Evolutionary conservation across 2,113 vertebrate species (phyloP).

Genomic region (Podocnemis expansa): DNA sequence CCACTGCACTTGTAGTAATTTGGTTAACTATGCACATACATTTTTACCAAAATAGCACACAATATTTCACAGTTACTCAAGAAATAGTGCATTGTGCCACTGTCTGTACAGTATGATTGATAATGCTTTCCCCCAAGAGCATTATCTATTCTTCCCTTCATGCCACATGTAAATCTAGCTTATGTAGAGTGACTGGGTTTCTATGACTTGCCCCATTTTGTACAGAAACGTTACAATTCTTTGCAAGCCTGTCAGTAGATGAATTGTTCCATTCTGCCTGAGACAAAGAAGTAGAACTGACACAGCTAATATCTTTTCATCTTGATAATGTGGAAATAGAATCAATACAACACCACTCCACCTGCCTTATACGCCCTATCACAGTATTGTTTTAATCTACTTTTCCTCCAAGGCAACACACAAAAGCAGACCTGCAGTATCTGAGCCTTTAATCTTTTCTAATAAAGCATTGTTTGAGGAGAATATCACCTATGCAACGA

Average conservation of each 20-base stretch:
- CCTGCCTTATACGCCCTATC: background rate
- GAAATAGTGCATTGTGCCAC: background rate
- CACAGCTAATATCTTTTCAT: background rate
- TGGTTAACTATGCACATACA: background rate
- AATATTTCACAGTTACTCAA: background rate
- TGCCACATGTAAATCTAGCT: background rate
- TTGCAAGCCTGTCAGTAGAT: background rate
- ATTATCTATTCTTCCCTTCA: background rate
- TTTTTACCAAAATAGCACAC: background rate
- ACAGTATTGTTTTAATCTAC: background rate
- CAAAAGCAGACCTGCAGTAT: rapidly evolving
- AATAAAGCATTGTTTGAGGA: background rate
- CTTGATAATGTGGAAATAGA: background rate
- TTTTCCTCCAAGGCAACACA: background rate
- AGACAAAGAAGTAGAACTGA: background rate
- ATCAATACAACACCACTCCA: background rate
- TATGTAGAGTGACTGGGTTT: background rate
- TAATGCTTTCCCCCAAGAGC: background rate
- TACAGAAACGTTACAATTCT: background rate
- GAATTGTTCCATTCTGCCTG: background rate
- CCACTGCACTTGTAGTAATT: background rate
- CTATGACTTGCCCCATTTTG: background rate
- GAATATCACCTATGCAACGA: background rate
- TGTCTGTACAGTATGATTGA: background rate
- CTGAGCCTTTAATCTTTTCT: background rate